Base-by-base conservation (phyloP, 2,797 vertebrate genomes). In the Bradypodion ventrale region DNA sequence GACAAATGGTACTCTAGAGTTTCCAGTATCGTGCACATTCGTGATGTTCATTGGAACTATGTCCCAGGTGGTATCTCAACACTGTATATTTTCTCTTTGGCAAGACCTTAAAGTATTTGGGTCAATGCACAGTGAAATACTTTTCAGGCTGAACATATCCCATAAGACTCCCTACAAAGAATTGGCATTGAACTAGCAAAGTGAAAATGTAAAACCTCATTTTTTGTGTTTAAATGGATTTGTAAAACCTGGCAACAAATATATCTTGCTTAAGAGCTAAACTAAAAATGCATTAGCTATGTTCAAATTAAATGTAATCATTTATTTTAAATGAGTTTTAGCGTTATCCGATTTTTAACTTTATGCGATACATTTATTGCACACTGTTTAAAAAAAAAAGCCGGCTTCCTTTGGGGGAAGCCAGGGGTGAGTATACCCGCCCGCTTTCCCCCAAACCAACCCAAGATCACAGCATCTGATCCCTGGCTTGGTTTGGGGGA, bases 181-280 rank as follows among this genome's bases (percentile, higher is more conserved):
- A 75, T 70, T 88, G 89, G 60, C 69, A 85, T 87, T 66, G 75
- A 85, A 73, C 84, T 44, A 83, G 29, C 80, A 83, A 82, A 86
- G 4, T 81, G 7, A 80, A 83, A 87, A 77, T 87, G 44, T 8
- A 78, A 27, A 27, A 59, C 73, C 85, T 84, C 19, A 27, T 32
- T 29, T n/a, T 44, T 7, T 3, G 83, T 25, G 15, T 76, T 63
- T 83, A 83, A 75, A 27, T 46, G 85, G 35, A 68, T 78, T 75
- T 75, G 9, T 29, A 65, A 86, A 80, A 80, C 68, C 32, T 0
- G 0, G 32, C 16, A 27, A 60, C 73, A 52, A 79, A 72, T 76
- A 60, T 90, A 0, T 66, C 42, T 27, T 75, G 40, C 56, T 78
- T 44, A 83, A 72, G 32, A 10, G 2, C 60, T 59, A 78, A 79